Evolutionary conservation across 2,888 invertebrate species (phyloP), one percentile per base, ranked within the genome.

Genomic region (Biston stratarius): DNA sequence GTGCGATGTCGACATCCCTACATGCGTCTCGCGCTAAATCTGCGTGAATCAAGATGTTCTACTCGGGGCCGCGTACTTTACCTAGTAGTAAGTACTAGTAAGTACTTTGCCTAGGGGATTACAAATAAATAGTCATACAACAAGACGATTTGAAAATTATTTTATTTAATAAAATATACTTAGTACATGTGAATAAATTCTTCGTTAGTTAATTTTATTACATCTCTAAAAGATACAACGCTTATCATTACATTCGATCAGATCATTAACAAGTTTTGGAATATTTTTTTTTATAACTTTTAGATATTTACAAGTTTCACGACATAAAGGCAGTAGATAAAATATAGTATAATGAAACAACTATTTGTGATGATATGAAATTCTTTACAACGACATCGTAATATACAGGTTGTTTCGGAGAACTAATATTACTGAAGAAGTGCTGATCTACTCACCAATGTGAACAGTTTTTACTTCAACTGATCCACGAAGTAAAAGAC

Each of bases 121-220:
- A 5, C 11, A 9, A 33, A 48, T 36, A 36, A 1, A n/a, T 6
- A 5, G 8, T 33, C 15, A 44, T 10, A 42, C 9, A 56, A 45
- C 33, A 56, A 36, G 36, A 5, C 11, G 6, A 6, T 40, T 49
- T 51, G 24, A 60, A 38, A 44, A 42, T 56, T 56, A 58, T 53
- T 68, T 70, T 70, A 67, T 60, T 69, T 67, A 67, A 70, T 71
- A 72, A 70, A 69, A 69, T 74, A 70, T 67, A 68, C 44, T 69
- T 70, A 51, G 47, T 69, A 70, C 57, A 65, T 63, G 64, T 71
- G 70, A 74, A 72, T 74, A 75, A 70, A 74, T 71, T 72, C 73
- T 71, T 70, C 68, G 71, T 67, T 59, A 65, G 52, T 56, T 49
- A 57, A 42, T 15, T 69, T 47, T 70, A 34, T 52, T 10, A 38